Percentiles rank a stretch among this genome's conserved stretches.
phyloP scores from a whole-genome alignment of 2,797 vertebrate genomes.

The Anguilla pacifica region DNA sequence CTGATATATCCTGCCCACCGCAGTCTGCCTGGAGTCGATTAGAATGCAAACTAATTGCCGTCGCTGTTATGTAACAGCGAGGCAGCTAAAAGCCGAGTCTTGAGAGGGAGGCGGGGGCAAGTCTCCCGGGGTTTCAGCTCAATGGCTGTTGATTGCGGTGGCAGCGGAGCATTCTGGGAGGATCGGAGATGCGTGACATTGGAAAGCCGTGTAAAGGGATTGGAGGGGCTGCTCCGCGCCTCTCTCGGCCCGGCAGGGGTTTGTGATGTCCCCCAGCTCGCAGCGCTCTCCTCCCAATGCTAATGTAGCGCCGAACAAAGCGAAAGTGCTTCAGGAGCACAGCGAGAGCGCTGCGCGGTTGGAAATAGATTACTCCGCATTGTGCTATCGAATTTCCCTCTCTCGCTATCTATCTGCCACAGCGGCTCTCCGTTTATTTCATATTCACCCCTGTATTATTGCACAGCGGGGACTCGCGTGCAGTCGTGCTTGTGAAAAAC shows the following conservation, averaged over 20 bases:
- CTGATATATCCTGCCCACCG: background rate
- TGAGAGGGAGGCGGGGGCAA: background rate
- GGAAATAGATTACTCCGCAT: background rate
- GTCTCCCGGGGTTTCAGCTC: background rate
- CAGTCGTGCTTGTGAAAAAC: background rate
- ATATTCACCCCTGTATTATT: background rate
- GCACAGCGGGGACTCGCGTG: background rate
- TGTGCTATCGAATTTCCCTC: background rate
- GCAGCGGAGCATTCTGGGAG: background rate
- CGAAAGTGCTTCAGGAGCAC: background rate
- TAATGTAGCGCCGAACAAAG: background rate
- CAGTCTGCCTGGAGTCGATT: background rate
- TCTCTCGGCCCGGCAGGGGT: background rate
- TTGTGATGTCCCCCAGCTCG: background rate
- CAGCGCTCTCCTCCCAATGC: background rate
- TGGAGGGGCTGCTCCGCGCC: background rate
- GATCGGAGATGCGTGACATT: conserved; percentile 11
- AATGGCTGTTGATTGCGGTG: background rate
- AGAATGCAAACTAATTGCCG: background rate
- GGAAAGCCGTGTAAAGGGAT: background rate
- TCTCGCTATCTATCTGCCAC: background rate
- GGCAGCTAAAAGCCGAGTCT: background rate
- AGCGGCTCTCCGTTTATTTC: background rate
- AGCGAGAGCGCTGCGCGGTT: background rate
- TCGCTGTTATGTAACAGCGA: background rate